phyloP scores from a whole-genome alignment of 2,113 vertebrate genomes.

The Dipodomys merriami region DNA sequence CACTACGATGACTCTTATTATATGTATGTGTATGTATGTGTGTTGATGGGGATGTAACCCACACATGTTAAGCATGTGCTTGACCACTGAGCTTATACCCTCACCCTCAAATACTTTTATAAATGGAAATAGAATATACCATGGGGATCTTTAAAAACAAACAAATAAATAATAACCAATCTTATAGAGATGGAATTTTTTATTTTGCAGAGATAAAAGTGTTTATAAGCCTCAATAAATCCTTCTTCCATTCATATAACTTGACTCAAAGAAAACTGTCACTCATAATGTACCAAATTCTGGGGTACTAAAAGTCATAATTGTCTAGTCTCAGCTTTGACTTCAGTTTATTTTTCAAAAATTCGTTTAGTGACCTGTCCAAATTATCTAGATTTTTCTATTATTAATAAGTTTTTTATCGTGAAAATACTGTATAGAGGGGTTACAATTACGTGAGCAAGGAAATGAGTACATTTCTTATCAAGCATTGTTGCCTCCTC shows the following conservation, averaged over 20 bases:
- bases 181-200: not conserved
- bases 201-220: not conserved
- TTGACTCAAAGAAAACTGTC: not conserved
- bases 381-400: not conserved
- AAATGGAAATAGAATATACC: not conserved
- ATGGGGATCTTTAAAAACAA: not conserved
- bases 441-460: no score
- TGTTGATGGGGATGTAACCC: not conserved
- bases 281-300: not conserved
- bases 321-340: not conserved
- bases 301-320: not conserved
- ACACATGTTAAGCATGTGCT: not conserved
- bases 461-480: no score
- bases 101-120: not conserved
- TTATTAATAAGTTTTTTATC: no score
- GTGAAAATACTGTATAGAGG: no score
- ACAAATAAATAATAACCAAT: not conserved
- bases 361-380: not conserved
- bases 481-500: no score
- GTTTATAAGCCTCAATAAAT: not conserved
- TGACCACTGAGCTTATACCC: not conserved
- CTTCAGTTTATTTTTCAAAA: not conserved
- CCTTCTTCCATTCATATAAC: not conserved
- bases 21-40: not conserved
- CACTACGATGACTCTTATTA: no score